A percentile compares a stretch with the other conserved stretches of the same genome.
phyloP scores from a whole-genome alignment of 2,888 invertebrate genomes.

The Podabrus alpinus region DNA sequence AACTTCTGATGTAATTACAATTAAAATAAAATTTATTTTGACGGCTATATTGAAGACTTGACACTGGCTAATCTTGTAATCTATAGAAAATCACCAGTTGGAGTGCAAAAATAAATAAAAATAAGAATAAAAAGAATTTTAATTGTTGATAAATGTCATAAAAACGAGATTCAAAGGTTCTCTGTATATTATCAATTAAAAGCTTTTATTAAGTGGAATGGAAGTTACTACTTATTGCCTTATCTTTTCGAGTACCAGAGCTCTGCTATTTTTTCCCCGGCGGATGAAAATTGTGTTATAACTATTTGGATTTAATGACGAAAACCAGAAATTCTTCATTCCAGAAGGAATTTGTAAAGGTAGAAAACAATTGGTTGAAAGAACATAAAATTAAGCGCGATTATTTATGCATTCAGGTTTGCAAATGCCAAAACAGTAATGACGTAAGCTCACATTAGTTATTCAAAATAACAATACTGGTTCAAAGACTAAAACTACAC shows the following conservation, averaged over 20 bases:
- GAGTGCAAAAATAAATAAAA: neutral
- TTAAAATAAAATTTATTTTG: neutral
- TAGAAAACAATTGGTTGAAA: neutral
- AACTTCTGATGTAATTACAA: neutral
- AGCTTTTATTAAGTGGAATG: neutral
- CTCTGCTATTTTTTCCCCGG: neutral
- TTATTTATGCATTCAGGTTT: neutral
- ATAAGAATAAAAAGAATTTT: neutral
- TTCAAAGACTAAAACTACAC: neutral
- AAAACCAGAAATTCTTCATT: neutral
- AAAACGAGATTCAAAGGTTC: neutral
- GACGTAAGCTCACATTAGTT: neutral
- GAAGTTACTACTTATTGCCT: neutral
- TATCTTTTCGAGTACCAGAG: neutral
- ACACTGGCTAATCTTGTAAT: neutral
- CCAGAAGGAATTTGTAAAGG: neutral
- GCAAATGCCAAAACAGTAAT: neutral
- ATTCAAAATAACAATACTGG: neutral
- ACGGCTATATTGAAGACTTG: neutral
- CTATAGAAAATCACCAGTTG: neutral
- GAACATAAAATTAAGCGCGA: neutral
- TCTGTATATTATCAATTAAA: neutral
- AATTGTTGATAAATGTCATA: neutral
- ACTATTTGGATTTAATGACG: neutral
- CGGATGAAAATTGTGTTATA: neutral